Base-by-base conservation (phyloP, 2,888 invertebrate species). In the Aricia artaxerxes region DNA sequence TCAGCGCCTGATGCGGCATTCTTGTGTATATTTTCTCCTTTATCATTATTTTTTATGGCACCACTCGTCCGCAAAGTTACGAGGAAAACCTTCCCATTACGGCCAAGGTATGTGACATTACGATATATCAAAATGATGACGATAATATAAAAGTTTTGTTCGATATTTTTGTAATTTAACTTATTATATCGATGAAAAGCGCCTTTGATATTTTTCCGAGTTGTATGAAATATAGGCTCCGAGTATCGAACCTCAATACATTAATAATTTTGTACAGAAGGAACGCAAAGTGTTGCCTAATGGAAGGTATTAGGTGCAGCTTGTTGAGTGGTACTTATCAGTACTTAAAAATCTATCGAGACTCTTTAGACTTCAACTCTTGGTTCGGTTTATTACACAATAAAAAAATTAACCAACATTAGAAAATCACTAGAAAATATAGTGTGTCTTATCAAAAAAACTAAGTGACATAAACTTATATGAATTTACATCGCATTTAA, bases 21-120 rank as follows among this genome's bases (percentile, higher is more conserved):
- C 75, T 31, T 75, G 75, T 31, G 75, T 75, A 75, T 75, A 53
- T 53, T 44, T 24, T 75, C 73, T 78, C 73, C 78, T 78, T 73
- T 73, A 73, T 78, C 78, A 73, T 78, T 78, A 78, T 78, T 78
- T 78, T 78, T 78, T 78, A 78, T 73, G 78, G 57, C 78, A 73
- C 73, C 73, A 73, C 78, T 73, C 78, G 53, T 78, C 78, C 73
- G 73, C 78, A 78, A 78, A 78, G 78, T 78, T 78, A 78, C 73
- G 73, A 78, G 78, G 73, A 72, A 35, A 75, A 75, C 75, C 75
- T 75, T 53, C 78, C 57, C 78, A 73, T 78, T 78, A 78, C 73
- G 78, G 73, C 78, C 78, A 40, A 78, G 78, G 78, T 78, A 73
- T 78, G 78, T 78, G 78, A 78, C 78, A 78, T 73, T 60, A 73